phyloP scores from a whole-genome alignment of 2,113 vertebrate genomes.

The Otolemur garnettii region DNA sequence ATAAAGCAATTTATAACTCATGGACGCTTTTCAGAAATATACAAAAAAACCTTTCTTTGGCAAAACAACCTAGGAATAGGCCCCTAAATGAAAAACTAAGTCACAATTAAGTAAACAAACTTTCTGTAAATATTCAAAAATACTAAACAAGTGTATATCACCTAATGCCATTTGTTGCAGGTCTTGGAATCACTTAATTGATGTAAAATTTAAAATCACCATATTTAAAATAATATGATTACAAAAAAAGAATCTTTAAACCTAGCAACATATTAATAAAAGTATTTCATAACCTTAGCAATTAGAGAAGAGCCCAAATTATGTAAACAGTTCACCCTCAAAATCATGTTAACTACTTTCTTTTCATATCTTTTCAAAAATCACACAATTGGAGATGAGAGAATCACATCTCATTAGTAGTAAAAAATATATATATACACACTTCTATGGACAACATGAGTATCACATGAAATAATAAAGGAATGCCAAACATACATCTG shows the following conservation, averaged over 20 bases:
- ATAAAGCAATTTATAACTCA: background rate
- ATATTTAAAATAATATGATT: conserved; percentile 73
- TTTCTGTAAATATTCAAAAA: conserved; percentile 45
- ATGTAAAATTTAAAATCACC: conserved; percentile 69
- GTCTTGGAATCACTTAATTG: conserved; percentile 59
- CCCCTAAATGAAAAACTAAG: background rate
- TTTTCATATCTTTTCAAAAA: background rate
- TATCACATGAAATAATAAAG: background rate
- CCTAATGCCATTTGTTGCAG: conserved; percentile 49
- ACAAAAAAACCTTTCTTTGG: conserved; percentile 57
- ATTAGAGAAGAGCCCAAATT: conserved; percentile 67
- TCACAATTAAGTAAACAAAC: background rate
- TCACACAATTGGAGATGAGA: background rate
- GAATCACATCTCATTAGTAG: background rate
- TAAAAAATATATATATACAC: background rate
- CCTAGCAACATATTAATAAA: conserved; percentile 78
- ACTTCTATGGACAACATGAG: background rate
- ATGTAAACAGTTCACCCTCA: background rate
- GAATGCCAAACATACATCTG: background rate
- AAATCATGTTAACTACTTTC: background rate
- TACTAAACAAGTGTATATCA: conserved; percentile 3
- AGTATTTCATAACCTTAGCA: conserved; percentile 52
- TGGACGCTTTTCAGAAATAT: conserved; percentile 83
- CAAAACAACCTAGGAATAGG: conserved; percentile 63
- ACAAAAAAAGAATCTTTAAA: conserved; percentile 77